phyloP scores from a whole-genome alignment of 1,140 invertebrate genomes.

The Drosophila melanogaster region Release_6_plus_ISO1_MT NT_033777.3:10115001-10115500 shows the following conservation, averaged over 20 bases:
- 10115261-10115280: constrained; percentile 28
- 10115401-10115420: background rate
- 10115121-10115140: constrained; percentile 24
- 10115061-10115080: constrained; percentile 28
- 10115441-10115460: background rate
- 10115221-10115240: constrained; percentile 28
- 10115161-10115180: constrained; percentile 9
- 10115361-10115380: constrained; percentile 5
- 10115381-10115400: constrained; percentile 21
- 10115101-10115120: constrained; percentile 13
- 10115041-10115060: background rate
- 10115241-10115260: constrained; percentile 21
- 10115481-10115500: no score
- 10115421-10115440: background rate
- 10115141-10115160: background rate
- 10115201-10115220: constrained; percentile 49
- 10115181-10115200: constrained; percentile 26
- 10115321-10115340: constrained; percentile 37
- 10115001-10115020: constrained; percentile 13
- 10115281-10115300: constrained; percentile 23
- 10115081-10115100: constrained; percentile 4
- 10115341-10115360: constrained; percentile 15
- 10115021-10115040: constrained; percentile 4
- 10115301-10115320: constrained; percentile 19
- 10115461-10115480: background rate